Base-by-base conservation (phyloP, 1,140 invertebrate genomes). In the Lerema accius region DNA sequence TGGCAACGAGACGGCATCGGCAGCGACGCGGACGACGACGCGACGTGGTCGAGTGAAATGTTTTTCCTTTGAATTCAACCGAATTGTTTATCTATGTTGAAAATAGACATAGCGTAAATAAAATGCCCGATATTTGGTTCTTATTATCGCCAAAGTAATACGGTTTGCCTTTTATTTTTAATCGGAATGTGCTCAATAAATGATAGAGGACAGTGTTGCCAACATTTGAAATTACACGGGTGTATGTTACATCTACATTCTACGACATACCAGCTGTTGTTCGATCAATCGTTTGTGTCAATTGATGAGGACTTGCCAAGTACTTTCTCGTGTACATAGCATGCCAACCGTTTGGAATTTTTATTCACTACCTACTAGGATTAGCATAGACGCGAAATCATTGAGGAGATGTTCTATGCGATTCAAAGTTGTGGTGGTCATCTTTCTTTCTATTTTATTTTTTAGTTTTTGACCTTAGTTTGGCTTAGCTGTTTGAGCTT, bases 211-310 rank as follows among this genome's bases (percentile, higher is more conserved):
- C 39, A 53, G 17, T 55, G 19, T 43, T 56, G 51, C 51, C 51
- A 56, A 56, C 26, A 43, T 28, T 26, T 26, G 19, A 45, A 15
- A 55, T 26, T 16, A 50, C 28, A 35, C 7, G 35, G 14, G 32
- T 51, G 13, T 23, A 37, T 55, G 19, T 55, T 43, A 28, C 37
- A 23, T 55, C 19, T 42, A 10, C 2, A 10, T 10, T 40, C 39
- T 53, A 39, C 28, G 37, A 73, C 61, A 60, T 72, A 83, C 73
- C 80, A 78, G 69, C 56, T 35, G 19, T 49, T 62, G 73, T 76
- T 79, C 76, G 69, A 84, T 84, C 75, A 82, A 79, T 78, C 69
- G 61, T 46, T 63, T 64, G 63, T 65, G 71, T 83, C 74, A 76
- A 71, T 73, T 70, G 63, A 71, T 62, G 64, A 61, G 61, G 69